Evolutionary conservation across 2,888 invertebrate genomes (phyloP).

Genomic region (Odontocolon sp.): DNA sequence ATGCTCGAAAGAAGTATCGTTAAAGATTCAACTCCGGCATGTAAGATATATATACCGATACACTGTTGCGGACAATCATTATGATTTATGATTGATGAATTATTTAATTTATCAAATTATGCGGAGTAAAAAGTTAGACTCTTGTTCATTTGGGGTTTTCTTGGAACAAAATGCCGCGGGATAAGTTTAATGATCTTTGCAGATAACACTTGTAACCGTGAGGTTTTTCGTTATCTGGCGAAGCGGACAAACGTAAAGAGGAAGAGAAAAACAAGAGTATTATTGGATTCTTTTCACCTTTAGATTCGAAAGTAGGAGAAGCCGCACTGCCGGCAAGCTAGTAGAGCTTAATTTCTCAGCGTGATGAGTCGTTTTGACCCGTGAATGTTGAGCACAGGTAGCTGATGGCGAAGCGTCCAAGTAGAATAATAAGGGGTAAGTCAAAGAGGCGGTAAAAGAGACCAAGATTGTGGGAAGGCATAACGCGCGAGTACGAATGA

Average conservation of each 20-base stretch:
- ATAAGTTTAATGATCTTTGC: background rate
- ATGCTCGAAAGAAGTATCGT: constrained; percentile 15
- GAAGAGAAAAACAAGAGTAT: background rate
- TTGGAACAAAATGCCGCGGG: background rate
- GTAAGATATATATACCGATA: background rate
- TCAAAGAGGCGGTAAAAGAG: background rate
- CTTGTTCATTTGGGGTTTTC: background rate
- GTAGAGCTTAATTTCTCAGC: background rate
- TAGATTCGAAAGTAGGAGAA: background rate
- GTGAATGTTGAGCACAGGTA: constrained; percentile 11
- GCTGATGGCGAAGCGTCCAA: background rate
- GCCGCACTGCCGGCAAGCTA: background rate
- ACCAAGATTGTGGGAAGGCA: background rate
- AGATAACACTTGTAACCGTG: background rate
- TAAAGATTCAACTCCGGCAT: constrained; percentile 36
- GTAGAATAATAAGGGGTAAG: background rate
- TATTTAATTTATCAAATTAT: constrained; percentile 12
- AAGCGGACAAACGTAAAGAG: background rate
- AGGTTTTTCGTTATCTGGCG: background rate
- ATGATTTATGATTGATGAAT: constrained; percentile 1
- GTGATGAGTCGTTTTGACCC: constrained; percentile 1
- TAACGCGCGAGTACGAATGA: constrained; percentile 8
- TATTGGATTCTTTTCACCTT: constrained; percentile 2
- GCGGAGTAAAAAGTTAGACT: background rate
- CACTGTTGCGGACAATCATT: background rate